Evolutionary conservation across 1,140 invertebrate genomes (phyloP).

Genomic region (Danaus plexippus): DNA sequence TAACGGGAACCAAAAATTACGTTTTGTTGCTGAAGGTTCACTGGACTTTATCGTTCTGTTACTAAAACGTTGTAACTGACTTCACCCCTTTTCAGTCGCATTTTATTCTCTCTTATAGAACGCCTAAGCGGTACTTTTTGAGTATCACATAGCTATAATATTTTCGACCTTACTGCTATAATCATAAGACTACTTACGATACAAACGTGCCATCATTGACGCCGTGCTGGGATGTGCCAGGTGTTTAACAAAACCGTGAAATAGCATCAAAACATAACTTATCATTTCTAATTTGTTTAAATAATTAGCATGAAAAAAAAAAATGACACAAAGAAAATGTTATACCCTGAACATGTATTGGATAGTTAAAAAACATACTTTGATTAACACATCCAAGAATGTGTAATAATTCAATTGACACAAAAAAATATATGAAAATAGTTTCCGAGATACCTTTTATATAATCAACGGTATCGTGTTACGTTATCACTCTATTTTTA

Average conservation of each 20-base stretch:
- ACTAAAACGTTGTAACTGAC: conserved; percentile 1
- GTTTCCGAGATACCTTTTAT: too few species aligned
- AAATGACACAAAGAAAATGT: too few species aligned
- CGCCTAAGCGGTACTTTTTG: conserved; percentile 11
- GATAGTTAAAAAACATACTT: too few species aligned
- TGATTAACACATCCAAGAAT: too few species aligned
- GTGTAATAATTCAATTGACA: too few species aligned
- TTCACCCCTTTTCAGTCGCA: conserved; percentile 9
- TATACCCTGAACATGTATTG: too few species aligned
- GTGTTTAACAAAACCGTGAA: conserved; percentile 22
- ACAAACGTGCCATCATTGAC: background rate
- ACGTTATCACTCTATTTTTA: too few species aligned
- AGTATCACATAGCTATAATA: background rate
- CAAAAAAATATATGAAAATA: too few species aligned
- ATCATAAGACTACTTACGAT: conserved; percentile 1
- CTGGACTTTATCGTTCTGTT: conserved; percentile 6
- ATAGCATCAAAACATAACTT: conserved; percentile 23
- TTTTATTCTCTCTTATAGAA: conserved; percentile 11
- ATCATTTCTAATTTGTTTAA: conserved; percentile 15
- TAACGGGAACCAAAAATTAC: too few species aligned
- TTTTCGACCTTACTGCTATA: conserved; percentile 3
- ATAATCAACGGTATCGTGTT: too few species aligned
- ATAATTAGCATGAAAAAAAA: too few species aligned
- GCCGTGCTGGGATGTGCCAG: conserved; percentile 27
- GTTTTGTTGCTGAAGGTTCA: conserved; percentile 1